Percentiles rank a stretch among this genome's conserved stretches.
phyloP scores from a whole-genome alignment of 2,797 vertebrate species.

The Prunella strophiata region DNA sequence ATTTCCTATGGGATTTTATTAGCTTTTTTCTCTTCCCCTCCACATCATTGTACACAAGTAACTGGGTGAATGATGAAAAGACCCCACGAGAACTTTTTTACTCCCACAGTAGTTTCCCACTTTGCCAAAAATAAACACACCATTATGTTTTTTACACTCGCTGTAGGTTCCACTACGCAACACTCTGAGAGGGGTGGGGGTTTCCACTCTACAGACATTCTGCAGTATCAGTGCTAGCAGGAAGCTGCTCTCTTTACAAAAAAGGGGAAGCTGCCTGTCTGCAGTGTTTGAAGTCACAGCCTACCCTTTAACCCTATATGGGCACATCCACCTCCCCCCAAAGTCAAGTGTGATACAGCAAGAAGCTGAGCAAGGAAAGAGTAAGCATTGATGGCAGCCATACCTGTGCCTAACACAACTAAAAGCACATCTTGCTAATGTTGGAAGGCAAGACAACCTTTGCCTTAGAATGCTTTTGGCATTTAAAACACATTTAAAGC shows the following conservation, averaged over 20 bases:
- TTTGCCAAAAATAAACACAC: constrained; percentile 24
- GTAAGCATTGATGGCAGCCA: neutral
- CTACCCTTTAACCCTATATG: neutral
- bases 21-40: neutral
- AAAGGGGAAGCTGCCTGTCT: constrained; percentile 21
- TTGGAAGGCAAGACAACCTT: neutral
- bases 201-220: neutral
- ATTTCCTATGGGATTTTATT: neutral
- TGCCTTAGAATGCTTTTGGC: neutral
- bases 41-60: neutral
- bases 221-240: neutral
- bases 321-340: neutral
- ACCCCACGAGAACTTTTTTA: neutral
- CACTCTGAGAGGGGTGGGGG: neutral
- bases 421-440: neutral
- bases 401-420: neutral
- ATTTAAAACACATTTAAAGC: neutral
- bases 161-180: constrained; percentile 7
- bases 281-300: neutral
- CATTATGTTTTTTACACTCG: neutral
- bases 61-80: neutral
- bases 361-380: neutral
- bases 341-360: accelerated
- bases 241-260: constrained; percentile 7
- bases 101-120: constrained; percentile 8